Conservation (phyloP, 2,797 vertebrate genomes). For the Psittacula echo region DNA sequence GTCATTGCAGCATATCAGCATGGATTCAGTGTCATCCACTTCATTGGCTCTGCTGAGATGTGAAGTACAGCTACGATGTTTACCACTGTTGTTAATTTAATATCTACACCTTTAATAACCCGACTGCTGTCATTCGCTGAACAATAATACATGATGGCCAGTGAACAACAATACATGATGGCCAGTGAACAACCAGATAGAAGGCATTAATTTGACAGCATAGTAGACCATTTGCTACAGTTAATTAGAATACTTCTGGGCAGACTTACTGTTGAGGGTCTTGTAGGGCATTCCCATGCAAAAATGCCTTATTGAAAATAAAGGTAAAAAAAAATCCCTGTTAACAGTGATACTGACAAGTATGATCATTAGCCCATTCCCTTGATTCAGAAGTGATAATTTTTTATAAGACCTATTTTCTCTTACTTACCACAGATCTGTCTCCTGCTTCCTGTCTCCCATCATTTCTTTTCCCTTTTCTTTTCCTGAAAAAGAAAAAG, state of each 20-base stretch:
- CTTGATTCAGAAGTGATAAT: background rate
- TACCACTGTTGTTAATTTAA: conserved; percentile 89
- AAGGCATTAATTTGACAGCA: conserved; percentile 75
- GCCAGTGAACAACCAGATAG: conserved; percentile 73
- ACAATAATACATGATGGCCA: conserved; percentile 84
- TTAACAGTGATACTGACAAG: conserved; percentile 49
- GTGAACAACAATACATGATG: conserved; percentile 81
- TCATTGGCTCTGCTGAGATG: conserved; percentile 83
- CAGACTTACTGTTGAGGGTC: conserved; percentile 53
- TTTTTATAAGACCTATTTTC: conserved; percentile 17
- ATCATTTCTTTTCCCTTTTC: background rate
- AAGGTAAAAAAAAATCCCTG: background rate
- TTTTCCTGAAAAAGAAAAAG: background rate
- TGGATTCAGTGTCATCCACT: conserved; percentile 84
- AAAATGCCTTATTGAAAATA: conserved; percentile 62
- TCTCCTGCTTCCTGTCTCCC: background rate
- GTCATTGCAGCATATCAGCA: conserved; percentile 86
- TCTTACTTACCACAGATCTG: background rate
- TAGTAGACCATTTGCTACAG: conserved; percentile 65
- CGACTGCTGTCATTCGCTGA: conserved; percentile 83
- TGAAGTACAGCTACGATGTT: conserved; percentile 85
- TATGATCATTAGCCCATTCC: conserved; percentile 40
- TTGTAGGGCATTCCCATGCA: conserved; percentile 52
- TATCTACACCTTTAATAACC: conserved; percentile 89
- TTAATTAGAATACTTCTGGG: conserved; percentile 76